Conservation (phyloP, 2,797 vertebrate species). For the Brachyalestes nurse region DNA sequence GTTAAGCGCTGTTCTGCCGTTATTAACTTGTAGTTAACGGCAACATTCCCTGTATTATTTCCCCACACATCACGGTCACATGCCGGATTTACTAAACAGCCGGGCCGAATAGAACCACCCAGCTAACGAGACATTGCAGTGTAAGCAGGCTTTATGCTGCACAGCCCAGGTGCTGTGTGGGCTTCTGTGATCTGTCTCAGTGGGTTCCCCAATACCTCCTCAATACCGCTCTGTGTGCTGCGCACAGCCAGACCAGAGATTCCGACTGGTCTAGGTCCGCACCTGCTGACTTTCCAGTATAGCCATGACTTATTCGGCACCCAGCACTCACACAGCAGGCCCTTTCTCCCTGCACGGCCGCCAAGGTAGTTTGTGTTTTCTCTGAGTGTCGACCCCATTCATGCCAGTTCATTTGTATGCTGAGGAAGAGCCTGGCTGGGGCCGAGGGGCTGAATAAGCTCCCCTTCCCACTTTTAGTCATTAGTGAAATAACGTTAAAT, state of each 20-base stretch:
- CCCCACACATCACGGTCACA: neutral
- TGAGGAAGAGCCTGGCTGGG: conserved; percentile 64
- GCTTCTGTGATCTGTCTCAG: conserved; percentile 38
- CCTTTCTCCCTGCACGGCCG: conserved; percentile 53
- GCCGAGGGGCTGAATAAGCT: conserved; percentile 73
- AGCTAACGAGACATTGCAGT: conserved; percentile 36
- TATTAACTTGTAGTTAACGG: conserved; percentile 17
- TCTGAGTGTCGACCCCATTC: conserved; percentile 76
- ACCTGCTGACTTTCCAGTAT: conserved; percentile 57
- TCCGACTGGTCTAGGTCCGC: conserved; percentile 50
- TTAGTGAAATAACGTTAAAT: conserved; percentile 68
- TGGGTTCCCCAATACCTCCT: conserved; percentile 35
- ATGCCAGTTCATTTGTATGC: conserved; percentile 79
- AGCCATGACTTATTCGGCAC: conserved; percentile 58
- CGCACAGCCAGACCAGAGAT: conserved; percentile 38
- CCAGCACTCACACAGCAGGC: conserved; percentile 56
- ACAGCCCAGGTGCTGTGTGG: conserved; percentile 31
- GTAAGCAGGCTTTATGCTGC: conserved; percentile 32
- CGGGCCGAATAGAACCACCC: conserved; percentile 37
- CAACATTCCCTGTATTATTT: conserved; percentile 1
- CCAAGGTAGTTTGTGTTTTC: conserved; percentile 69
- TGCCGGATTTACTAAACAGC: conserved; percentile 14
- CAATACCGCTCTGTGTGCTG: conserved; percentile 40
- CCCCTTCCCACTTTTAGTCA: conserved; percentile 69
- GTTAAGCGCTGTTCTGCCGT: neutral